phyloP scores from a whole-genome alignment of 2,113 vertebrate species.

The Tachuris rubrigastra region DNA sequence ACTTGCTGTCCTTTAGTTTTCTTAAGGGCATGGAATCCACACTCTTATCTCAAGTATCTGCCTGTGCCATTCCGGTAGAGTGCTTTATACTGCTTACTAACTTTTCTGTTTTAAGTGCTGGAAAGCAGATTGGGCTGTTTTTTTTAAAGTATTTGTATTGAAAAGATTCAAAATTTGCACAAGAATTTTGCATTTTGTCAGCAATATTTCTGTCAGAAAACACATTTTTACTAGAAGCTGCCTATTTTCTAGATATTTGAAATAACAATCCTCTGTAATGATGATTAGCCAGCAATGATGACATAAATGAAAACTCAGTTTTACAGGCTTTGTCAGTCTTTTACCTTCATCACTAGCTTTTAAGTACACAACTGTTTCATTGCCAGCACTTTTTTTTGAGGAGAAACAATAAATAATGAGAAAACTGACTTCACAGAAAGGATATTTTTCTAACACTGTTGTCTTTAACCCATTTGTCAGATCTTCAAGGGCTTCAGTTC shows the following conservation, averaged over 20 bases:
- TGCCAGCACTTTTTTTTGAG: neutral
- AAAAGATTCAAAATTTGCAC: neutral
- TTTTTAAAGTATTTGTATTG: neutral
- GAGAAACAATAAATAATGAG: neutral
- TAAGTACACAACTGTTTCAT: neutral
- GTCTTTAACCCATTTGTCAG: neutral
- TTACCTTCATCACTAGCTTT: neutral
- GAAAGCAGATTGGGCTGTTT: neutral
- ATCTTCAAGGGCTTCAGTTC: neutral
- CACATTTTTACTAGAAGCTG: neutral
- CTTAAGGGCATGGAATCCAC: neutral
- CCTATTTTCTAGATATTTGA: neutral
- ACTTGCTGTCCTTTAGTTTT: neutral
- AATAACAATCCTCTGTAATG: neutral
- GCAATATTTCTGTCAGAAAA: neutral
- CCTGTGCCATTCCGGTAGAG: neutral
- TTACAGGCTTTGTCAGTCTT: neutral
- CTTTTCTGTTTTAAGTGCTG: neutral
- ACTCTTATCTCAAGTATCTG: neutral
- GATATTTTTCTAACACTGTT: neutral
- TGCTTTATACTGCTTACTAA: neutral
- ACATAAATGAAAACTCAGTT: neutral
- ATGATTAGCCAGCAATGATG: neutral
- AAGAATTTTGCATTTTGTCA: neutral
- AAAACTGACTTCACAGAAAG: neutral